These are phyloP conservation scores for Mycteria americana DNA, from an alignment of 2,797 vertebrate species.

Conservation along the genomic window DNA sequence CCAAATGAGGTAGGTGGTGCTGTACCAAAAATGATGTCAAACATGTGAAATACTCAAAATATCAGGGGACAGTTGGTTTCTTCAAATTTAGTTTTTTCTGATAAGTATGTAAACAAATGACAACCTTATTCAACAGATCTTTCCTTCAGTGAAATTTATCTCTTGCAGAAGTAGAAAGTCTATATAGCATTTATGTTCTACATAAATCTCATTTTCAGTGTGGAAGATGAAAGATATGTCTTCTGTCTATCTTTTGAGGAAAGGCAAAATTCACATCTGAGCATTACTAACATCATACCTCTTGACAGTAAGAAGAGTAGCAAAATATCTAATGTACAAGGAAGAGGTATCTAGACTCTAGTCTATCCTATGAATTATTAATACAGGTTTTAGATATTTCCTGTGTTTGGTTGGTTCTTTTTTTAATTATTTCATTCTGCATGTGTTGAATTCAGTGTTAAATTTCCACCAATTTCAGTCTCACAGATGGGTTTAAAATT, in stretches of 20 bases:
- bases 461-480: neutral
- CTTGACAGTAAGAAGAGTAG: neutral
- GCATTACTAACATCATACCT: neutral
- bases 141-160: neutral
- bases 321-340: neutral
- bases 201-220: neutral
- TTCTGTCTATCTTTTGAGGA: neutral
- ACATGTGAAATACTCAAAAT: neutral
- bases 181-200: neutral
- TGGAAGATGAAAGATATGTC: neutral
- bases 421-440: neutral
- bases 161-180: neutral
- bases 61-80: neutral
- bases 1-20: neutral
- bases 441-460: fast-evolving
- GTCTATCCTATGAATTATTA: neutral
- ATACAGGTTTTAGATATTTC: neutral
- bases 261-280: neutral
- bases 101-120: neutral
- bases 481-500: neutral
- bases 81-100: neutral
- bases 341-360: neutral
- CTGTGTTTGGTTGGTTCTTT: neutral
- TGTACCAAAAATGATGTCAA: neutral
- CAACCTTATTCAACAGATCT: neutral